phyloP scores from a whole-genome alignment of 2,113 vertebrate species.

The Chitala chitala region DNA sequence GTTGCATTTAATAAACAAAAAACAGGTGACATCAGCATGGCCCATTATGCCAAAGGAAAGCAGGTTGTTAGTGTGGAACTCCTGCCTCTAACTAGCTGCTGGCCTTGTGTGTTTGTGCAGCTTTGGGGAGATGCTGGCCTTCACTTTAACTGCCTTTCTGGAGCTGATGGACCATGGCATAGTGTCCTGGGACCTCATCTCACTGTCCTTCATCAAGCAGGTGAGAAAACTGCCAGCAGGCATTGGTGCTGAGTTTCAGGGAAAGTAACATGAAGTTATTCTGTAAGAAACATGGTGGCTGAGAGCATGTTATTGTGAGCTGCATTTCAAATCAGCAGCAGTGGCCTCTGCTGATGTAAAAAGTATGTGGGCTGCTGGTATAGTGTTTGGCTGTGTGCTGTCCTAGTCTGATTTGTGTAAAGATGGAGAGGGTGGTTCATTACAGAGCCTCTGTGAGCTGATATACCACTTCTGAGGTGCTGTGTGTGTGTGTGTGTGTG shows the following conservation, averaged over 20 bases:
- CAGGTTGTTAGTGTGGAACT: too few relatives aligned
- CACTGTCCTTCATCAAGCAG: slow-evolving; percentile 96
- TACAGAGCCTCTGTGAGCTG: not conserved
- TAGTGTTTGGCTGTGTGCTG: not conserved
- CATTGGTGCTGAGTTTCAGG: not conserved
- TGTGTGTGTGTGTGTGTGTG: too few relatives aligned
- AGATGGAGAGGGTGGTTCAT: not conserved
- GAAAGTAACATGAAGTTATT: not conserved
- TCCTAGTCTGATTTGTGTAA: not conserved
- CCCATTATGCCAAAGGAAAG: too few relatives aligned
- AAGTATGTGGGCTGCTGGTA: not conserved
- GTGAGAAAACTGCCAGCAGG: slow-evolving; percentile 51
- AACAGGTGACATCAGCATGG: too few relatives aligned
- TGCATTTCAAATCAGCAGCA: too few relatives aligned
- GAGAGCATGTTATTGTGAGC: too few relatives aligned
- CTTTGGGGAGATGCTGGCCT: slow-evolving; percentile 97
- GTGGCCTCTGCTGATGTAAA: not conserved
- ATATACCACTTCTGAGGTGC: not conserved
- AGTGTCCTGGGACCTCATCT: slow-evolving; percentile 96
- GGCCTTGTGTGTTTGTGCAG: slow-evolving; percentile 50
- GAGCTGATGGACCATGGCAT: slow-evolving; percentile 99
- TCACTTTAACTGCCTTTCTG: slow-evolving; percentile 95
- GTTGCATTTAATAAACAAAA: too few relatives aligned
- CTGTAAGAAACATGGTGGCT: too few relatives aligned
- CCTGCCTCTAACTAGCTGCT: too few relatives aligned